Percentiles rank a stretch among this genome's conserved stretches.
Evolutionary conservation across 2,113 vertebrate species (phyloP).

Genomic region (Eidolon helvum): DNA sequence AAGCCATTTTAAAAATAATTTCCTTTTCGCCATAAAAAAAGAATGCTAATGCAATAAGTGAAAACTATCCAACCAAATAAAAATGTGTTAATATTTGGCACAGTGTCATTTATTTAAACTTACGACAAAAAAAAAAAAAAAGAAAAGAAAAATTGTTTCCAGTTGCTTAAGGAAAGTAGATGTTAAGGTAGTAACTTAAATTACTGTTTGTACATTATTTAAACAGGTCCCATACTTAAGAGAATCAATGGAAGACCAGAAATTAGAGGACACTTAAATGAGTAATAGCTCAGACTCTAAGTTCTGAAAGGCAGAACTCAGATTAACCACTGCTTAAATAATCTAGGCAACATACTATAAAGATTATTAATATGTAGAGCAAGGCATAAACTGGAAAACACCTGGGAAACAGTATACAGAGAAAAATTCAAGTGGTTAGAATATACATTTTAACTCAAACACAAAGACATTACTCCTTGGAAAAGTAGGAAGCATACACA

Average conservation of each 20-base stretch:
- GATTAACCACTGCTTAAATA: not conserved
- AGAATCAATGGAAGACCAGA: not conserved
- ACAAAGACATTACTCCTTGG: not conserved
- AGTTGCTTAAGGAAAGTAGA: not conserved
- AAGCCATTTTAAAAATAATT: not conserved
- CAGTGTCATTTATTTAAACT: not conserved
- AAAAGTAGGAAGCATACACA: not conserved
- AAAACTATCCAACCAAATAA: not conserved
- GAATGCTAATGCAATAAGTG: not conserved
- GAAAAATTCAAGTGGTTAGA: not conserved
- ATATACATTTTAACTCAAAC: not conserved
- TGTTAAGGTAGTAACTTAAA: not conserved
- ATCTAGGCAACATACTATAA: not conserved
- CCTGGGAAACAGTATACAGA: not conserved
- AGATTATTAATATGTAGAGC: not conserved
- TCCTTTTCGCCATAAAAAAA: not conserved
- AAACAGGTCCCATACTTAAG: not conserved
- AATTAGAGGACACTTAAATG: not conserved
- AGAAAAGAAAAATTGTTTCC: not conserved
- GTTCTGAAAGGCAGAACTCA: not conserved
- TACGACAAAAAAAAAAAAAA: not conserved
- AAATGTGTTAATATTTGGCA: not conserved
- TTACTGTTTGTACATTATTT: not conserved
- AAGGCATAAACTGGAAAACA: not conserved
- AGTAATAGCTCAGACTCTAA: not conserved